Evolutionary conservation across 2,888 invertebrate genomes (phyloP), one percentile per base, ranked within the genome.

Genomic region (Octonoba sinensis): DNA sequence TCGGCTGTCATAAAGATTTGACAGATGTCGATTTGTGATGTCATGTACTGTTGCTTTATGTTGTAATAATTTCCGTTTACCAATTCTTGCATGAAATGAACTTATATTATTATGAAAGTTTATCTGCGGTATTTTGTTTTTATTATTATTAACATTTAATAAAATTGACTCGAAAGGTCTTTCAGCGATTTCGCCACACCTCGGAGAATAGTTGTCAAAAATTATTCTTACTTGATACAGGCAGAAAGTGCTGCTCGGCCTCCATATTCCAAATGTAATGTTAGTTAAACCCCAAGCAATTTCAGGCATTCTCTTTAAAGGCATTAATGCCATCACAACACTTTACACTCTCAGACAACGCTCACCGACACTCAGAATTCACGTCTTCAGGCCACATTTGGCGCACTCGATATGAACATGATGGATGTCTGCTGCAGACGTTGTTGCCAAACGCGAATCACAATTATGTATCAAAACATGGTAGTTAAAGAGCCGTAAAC

Each of bases 301-400:
- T 82, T 82, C 81, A 62, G 81, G 81, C 81, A 82, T 82, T 36
- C 81, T 82, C 66, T 75, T 82, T 27, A 82, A 64, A 70, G 81
- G 81, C 81, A 82, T 75, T 57, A 82, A 75, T 74, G 81, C 81
- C 81, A 82, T 82, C 81, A 81, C 81, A 81, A 81, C 65, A 72
- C 78, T 72, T 76, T 51, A 44, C 72, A 54, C 66, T 57, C 65
- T 46, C 72, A 60, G 60, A 70, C 56, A 70, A 44, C 22, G 56
- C 62, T 72, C 72, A 64, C 77, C 77, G 44, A 62, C 62, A 62
- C 62, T 62, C 18, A 36, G 18, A 62, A 11, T 18, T 44, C 47
- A 44, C 27, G 47, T 51, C 51, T 36, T 27, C 62, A 73, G 64
- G 72, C 62, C 66, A 72, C 78, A 78, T 78, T 78, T 78, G 72